Percentiles rank a stretch among this genome's conserved stretches.
Conservation (phyloP, 2,113 vertebrate species). For the Actenoides hombroni region DNA sequence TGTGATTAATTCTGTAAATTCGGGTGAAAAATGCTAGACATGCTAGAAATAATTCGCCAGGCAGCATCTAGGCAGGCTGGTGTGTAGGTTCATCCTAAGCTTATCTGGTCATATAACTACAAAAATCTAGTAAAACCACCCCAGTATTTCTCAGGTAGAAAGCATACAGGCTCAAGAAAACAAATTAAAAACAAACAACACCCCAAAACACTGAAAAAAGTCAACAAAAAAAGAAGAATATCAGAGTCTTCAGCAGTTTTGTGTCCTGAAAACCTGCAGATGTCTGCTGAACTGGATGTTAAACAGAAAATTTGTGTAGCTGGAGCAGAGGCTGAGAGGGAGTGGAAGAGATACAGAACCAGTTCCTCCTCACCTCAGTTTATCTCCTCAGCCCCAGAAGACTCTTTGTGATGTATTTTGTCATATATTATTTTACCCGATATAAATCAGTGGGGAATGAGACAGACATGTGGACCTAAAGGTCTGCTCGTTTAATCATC, state of each 20-base stretch:
- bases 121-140: neutral
- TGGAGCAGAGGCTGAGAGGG: neutral
- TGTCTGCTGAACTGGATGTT: neutral
- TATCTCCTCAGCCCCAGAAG: neutral
- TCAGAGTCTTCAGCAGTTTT: neutral
- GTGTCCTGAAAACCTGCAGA: neutral
- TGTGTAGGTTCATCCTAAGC: neutral
- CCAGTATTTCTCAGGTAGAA: neutral
- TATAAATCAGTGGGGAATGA: neutral
- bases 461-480: neutral
- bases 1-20: neutral
- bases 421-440: neutral
- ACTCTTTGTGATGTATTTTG: neutral
- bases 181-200: no score
- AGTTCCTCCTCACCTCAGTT: neutral
- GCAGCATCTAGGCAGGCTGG: neutral
- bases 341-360: neutral
- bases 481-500: neutral
- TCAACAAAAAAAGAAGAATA: neutral
- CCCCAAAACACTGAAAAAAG: neutral
- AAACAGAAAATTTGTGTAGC: neutral
- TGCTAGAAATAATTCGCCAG: neutral
- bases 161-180: neutral
- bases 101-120: neutral
- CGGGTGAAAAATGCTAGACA: neutral